Base-by-base conservation (phyloP, 2,888 invertebrate genomes). In the Opisthograptis luteolata region DNA sequence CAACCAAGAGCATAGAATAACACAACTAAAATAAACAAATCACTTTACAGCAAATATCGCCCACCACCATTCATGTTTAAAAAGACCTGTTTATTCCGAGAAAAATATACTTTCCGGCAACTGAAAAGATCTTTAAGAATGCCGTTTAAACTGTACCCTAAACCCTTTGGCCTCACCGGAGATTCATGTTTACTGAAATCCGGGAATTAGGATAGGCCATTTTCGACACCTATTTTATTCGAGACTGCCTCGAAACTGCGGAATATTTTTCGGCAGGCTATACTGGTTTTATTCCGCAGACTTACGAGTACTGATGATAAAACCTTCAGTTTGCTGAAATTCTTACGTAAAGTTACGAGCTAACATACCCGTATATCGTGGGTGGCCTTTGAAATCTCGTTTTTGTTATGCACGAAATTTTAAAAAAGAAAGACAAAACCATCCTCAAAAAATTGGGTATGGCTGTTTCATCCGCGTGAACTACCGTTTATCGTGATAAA, bases 111-210 rank as follows among this genome's bases (percentile, higher is more conserved):
- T 35, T 13, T 24, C 24, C 24, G 8, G 12, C 13, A 20, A 20
- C 22, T 14, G 22, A 24, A 28, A 40, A 40, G 10, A 40, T 40
- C 35, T 35, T 35, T 28, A 13, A 10, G 5, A 10, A 19, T 15
- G 24, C 42, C 49, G 20, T 39, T 49, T 37, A 32, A 50, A 41
- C 28, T 30, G 28, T 30, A 32, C 41, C 49, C 46, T 31, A 24
- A 56, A 55, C 56, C 56, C 52, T 58, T 51, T 56, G 41, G 37
- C 15, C 40, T 46, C 49, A 45, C 47, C 37, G 43, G 55, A 60
- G 58, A 62, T 58, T 62, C 57, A 58, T 58, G 60, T 56, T 58
- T 55, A 52, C 60, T 52, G 50, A 50, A 51, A 55, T 53, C 55
- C 56, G 31, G 47, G 55, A 59, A 56, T 58, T 56, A 55, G 50